These are phyloP conservation scores for Rhinogobius similis DNA, from an alignment of 2,113 vertebrate genomes.

Conservation along the genomic window DNA sequence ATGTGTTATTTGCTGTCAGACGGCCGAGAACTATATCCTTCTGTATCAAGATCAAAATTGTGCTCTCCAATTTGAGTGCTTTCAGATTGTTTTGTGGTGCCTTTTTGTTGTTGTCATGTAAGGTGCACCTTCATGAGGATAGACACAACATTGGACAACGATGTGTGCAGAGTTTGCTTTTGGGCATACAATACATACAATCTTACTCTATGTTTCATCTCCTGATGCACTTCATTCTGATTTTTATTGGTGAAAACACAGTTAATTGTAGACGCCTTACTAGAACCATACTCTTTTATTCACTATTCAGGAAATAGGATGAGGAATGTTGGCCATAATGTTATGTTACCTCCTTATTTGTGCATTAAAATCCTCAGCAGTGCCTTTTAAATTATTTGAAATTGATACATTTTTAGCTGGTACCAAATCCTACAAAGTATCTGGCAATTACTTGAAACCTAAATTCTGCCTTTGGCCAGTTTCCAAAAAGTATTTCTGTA, in stretches of 20 bases:
- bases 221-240: slow-evolving; percentile 29
- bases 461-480: background rate
- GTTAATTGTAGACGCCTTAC: slow-evolving; percentile 20
- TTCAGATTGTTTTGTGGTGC: slow-evolving; percentile 67
- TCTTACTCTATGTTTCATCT: slow-evolving; percentile 19
- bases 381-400: slow-evolving; percentile 47
- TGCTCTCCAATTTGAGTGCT: slow-evolving; percentile 71
- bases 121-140: slow-evolving; percentile 48
- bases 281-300: background rate
- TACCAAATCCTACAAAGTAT: background rate
- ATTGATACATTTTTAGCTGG: slow-evolving; percentile 9
- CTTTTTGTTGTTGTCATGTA: slow-evolving; percentile 40
- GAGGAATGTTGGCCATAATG: background rate
- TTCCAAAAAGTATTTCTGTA: background rate
- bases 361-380: slow-evolving; percentile 34
- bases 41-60: slow-evolving; percentile 60
- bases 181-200: background rate
- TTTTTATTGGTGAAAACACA: slow-evolving; percentile 7
- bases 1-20: slow-evolving; percentile 46
- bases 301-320: background rate
- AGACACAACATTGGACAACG: slow-evolving; percentile 54
- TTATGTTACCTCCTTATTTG: slow-evolving; percentile 21
- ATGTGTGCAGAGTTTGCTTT: slow-evolving; percentile 28
- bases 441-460: background rate
- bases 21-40: slow-evolving; percentile 41